phyloP scores from a whole-genome alignment of 2,113 vertebrate species.

The Eulemur macaco region DNA sequence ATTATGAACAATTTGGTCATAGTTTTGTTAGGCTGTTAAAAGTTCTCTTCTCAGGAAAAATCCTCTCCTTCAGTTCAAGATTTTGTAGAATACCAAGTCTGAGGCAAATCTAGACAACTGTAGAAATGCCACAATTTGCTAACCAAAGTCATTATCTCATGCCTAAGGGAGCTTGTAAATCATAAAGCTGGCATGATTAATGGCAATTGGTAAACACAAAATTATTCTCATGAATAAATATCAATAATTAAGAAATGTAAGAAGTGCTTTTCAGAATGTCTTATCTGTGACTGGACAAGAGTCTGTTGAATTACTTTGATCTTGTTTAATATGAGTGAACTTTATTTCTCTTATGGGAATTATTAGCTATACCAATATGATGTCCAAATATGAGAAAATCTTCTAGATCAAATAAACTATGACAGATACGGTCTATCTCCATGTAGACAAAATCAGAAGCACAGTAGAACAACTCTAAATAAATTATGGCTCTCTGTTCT shows the following conservation, averaged over 20 bases:
- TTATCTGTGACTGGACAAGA: background rate
- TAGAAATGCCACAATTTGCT: background rate
- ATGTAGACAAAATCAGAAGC: background rate
- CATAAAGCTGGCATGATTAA: conserved; percentile 33
- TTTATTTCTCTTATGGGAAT: background rate
- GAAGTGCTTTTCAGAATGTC: background rate
- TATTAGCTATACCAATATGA: conserved; percentile 22
- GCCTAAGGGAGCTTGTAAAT: background rate
- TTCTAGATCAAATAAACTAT: background rate
- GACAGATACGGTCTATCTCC: background rate
- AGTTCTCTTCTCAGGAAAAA: conserved; percentile 12
- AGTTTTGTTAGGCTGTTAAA: background rate
- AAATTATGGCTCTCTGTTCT: background rate
- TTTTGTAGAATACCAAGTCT: conserved; percentile 4
- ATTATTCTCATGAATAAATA: conserved; percentile 46
- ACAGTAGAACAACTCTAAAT: background rate
- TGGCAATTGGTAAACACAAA: conserved; percentile 31
- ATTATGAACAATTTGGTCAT: background rate
- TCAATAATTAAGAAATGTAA: conserved; percentile 35
- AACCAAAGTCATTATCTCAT: background rate
- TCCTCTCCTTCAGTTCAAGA: background rate
- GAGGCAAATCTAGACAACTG: conserved; percentile 14
- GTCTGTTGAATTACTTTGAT: background rate
- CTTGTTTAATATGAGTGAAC: background rate
- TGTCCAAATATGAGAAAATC: background rate